Base-by-base conservation (phyloP, 1,140 invertebrate genomes). In the Augochlora pura region DNA sequence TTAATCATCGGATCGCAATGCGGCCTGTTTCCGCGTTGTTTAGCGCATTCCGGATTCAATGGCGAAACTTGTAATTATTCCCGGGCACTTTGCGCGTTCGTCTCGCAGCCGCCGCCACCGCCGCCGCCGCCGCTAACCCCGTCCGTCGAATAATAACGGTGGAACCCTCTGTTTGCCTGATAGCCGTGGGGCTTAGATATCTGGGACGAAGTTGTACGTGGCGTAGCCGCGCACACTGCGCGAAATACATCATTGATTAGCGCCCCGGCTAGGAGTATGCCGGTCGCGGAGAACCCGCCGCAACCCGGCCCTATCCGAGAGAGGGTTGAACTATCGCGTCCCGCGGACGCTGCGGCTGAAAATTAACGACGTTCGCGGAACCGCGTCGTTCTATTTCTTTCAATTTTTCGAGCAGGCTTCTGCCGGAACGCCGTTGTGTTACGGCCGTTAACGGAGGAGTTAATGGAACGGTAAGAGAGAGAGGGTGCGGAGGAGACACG, bases 181-280 rank as follows among this genome's bases (percentile, higher is more conserved):
- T 10, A 10, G 71, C 75, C 75, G 59, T n/a, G 32, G 75, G 75
- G 67, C 27, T 71, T 74, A n/a, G 75, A 85, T 84, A 87, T 74
- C 27, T 82, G 54, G 82, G 65, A 60, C 78, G 54, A 73, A 84
- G 77, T 84, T 84, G 46, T 23, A 27, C 39, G 57, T 42, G 60
- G 68, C 42, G 42, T 54, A 62, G 67, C 23, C 32, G 32, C 64
- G 67, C 57, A 77, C 67, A 42, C 52, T 42, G 42, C 32, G 1
- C 18, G 62, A 77, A 67, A 81, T 84, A 81, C 78, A 84, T 81
- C 80, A 85, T 85, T 84, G 83, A 84, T 84, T 81, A 84, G 73
- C 68, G 67, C 27, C 32, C 18, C 39, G 49, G 10, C 42, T n/a
- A 66, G 62, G 82, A 85, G 73, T 85, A 46, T 14, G 10, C 38